A percentile compares a stretch with the other conserved stretches of the same genome.
Evolutionary conservation across 1,140 invertebrate genomes (phyloP).

Genomic region (Babylonia areolata): DNA sequence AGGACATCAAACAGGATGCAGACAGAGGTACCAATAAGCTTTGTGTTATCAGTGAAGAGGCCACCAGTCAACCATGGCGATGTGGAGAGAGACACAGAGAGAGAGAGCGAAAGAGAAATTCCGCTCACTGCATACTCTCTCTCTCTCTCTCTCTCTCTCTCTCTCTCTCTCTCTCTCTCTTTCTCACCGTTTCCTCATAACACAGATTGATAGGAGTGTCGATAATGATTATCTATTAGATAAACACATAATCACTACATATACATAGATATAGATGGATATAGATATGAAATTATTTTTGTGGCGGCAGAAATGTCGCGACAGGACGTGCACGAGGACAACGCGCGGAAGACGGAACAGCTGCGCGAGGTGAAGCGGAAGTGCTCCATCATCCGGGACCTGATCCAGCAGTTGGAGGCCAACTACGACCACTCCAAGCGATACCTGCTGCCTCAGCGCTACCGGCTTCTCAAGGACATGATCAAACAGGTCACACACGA

Average conservation of each 20-base stretch:
- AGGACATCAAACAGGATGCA: too few species aligned
- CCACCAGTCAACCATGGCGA: too few species aligned
- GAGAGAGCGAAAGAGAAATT: too few species aligned
- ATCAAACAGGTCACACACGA: conserved; percentile 64
- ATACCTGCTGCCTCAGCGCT: conserved; percentile 59
- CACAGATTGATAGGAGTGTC: too few species aligned
- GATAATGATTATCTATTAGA: too few species aligned
- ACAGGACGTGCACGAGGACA: conserved; percentile 62
- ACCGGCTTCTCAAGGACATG: conserved; percentile 65
- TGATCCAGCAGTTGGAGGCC: conserved; percentile 62
- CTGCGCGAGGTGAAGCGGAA: conserved; percentile 61
- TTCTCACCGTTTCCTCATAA: neutral
- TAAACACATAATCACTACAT: too few species aligned
- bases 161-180: neutral
- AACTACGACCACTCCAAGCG: conserved; percentile 67
- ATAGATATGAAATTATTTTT: too few species aligned
- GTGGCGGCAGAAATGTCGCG: conserved; percentile 65
- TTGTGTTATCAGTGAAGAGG: too few species aligned
- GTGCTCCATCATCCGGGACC: conserved; percentile 62
- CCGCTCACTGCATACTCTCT: too few species aligned
- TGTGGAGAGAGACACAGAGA: too few species aligned
- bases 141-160: neutral
- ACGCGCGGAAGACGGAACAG: conserved; percentile 57
- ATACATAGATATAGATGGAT: too few species aligned
- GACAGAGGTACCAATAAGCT: too few species aligned